Conservation (phyloP, 2,113 vertebrate species). For the Andinoacara biseriatus region DNA sequence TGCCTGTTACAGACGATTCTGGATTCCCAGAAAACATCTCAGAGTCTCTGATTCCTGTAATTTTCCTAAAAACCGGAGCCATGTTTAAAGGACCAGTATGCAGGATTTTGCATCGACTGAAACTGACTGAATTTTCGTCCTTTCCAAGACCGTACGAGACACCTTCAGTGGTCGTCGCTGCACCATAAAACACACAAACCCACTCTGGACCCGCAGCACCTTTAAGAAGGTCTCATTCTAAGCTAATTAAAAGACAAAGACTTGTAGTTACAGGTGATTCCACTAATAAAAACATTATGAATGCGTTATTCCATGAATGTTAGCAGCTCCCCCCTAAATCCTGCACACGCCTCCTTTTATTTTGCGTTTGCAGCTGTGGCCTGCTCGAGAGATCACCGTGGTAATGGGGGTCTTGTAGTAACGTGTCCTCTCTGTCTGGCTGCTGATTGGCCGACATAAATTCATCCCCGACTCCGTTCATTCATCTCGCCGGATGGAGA, state of each 20-base stretch:
- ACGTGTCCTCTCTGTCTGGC: background rate
- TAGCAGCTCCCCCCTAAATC: background rate
- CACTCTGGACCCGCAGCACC: too few relatives aligned
- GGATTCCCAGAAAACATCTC: background rate
- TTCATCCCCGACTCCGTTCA: slow-evolving; percentile 6
- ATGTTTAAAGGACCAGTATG: background rate
- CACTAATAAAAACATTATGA: background rate
- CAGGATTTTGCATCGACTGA: background rate
- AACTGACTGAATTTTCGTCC: background rate
- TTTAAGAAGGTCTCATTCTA: background rate
- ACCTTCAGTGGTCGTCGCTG: background rate
- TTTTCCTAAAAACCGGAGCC: background rate
- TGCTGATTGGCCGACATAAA: slow-evolving; percentile 49
- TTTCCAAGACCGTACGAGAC: background rate
- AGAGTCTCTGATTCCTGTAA: background rate
- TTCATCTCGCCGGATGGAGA: slow-evolving; percentile 45
- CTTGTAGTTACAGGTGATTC: background rate
- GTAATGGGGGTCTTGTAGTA: background rate
- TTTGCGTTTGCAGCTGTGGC: background rate
- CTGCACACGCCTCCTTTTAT: background rate
- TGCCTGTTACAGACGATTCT: background rate
- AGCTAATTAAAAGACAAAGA: background rate
- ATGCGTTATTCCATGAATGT: background rate
- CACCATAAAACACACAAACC: too few relatives aligned
- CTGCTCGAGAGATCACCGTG: slow-evolving; percentile 4